Percentiles rank a stretch among this genome's conserved stretches.
Conservation (phyloP, 2,888 invertebrate species). For the Synergus japonicus region DNA sequence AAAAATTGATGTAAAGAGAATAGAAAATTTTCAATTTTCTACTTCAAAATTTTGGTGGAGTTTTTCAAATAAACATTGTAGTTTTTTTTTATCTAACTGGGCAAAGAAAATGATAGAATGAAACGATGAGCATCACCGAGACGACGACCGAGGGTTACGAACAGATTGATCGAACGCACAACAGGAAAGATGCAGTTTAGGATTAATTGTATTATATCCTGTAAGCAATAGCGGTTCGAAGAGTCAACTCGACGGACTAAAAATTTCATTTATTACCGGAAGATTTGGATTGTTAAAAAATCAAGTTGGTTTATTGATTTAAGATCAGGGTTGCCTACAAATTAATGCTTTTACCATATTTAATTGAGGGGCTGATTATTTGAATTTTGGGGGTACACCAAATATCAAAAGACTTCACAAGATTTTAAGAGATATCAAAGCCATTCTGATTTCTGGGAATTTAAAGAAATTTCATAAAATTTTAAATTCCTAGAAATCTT, state of each 20-base stretch:
- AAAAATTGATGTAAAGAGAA: not conserved
- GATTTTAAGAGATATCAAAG: too few species aligned
- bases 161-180: conserved; percentile 33
- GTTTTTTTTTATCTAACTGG: not conserved
- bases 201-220: conserved; percentile 27
- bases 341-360: not conserved
- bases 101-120: not conserved
- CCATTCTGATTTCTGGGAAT: too few species aligned
- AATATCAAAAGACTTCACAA: too few species aligned
- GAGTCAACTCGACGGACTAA: not conserved
- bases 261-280: not conserved
- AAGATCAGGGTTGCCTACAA: not conserved
- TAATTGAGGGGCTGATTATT: too few species aligned
- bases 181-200: conserved; percentile 40
- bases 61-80: not conserved
- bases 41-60: not conserved
- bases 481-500: too few species aligned
- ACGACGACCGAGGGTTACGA: conserved; percentile 26
- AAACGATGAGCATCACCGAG: conserved; percentile 7
- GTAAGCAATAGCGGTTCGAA: conserved; percentile 5
- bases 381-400: too few species aligned
- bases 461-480: too few species aligned
- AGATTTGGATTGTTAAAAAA: too few species aligned
- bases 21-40: not conserved
- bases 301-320: not conserved